phyloP scores from a whole-genome alignment of 2,113 vertebrate species.

The Ginglymostoma cirratum region DNA sequence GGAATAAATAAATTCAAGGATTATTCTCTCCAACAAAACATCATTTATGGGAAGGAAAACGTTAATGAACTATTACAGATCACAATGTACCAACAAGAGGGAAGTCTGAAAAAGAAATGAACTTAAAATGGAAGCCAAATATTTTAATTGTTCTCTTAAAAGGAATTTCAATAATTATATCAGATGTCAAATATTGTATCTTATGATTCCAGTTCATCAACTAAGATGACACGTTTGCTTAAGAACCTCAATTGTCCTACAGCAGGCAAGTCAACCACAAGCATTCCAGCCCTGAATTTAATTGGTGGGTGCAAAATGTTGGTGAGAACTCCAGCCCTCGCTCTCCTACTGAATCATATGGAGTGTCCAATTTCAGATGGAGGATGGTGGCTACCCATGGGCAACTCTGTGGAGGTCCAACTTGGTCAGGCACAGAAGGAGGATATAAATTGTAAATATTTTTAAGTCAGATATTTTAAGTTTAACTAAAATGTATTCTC shows the following conservation, averaged over 20 bases:
- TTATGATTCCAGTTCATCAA: not conserved
- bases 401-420: not conserved
- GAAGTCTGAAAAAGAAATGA: not conserved
- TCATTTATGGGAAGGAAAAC: not conserved
- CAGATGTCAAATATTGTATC: not conserved
- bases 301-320: no score
- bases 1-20: not conserved
- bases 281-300: not conserved
- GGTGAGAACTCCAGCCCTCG: not conserved
- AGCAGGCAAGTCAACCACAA: not conserved
- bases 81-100: not conserved
- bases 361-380: no score
- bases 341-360: not conserved
- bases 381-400: no score
- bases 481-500: not conserved
- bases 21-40: not conserved
- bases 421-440: not conserved
- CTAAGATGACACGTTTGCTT: not conserved
- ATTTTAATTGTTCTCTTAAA: not conserved
- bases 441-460: not conserved
- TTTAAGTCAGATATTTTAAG: not conserved
- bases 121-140: not conserved
- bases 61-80: not conserved
- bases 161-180: not conserved
- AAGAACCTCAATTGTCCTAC: not conserved